Evolutionary conservation across 2,113 vertebrate genomes (phyloP), one percentile per base, ranked within the genome.

Genomic region (Burhinus oedicnemus): DNA sequence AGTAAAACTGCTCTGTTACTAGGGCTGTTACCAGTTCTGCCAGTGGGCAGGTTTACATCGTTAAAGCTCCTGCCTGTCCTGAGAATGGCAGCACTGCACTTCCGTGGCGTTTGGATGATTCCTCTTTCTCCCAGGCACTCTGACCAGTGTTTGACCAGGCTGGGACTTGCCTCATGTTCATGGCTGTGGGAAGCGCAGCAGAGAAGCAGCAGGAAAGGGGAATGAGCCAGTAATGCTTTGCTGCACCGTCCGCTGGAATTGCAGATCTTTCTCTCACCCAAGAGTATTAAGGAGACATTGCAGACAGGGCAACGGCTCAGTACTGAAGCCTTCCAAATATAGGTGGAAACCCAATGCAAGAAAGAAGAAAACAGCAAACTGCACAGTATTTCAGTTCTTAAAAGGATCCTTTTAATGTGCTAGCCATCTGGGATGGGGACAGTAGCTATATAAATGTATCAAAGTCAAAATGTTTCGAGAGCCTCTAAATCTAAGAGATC

Each of bases 401-500:
- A 57, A 64, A 69, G 26, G 40, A 44, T 64, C 40, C 32, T 90
- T 74, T 61, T 64, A 64, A 86, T 9, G 27, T 69, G 23, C 14
- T 22, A 65, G 42, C 71, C 23, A 4, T 57, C 83, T 89, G 90
- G 44, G 64, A 54, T 85, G 36, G 51, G 29, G 34, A 20, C 13
- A 55, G 27, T 36, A 21, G 55, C 42, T 74, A 15, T 47, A 52
- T 40, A 80, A 80, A 83, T 36, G 34, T n/a, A 54, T 69, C 45
- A 47, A 79, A 71, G 74, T 91, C 65, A 91, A 40, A 74, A 38
- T 70, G 26, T 77, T 88, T 84, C 45, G 79, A 94, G 70, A 72
- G 34, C 21, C 51, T 86, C 21, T 90, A 81, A 84, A 81, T 89
- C 55, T 22, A n/a, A 69, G 29, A 71, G 38, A 87, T 61, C 55